Conservation (phyloP, 2,797 vertebrate species). For the Monodelphis domestica region DNA sequence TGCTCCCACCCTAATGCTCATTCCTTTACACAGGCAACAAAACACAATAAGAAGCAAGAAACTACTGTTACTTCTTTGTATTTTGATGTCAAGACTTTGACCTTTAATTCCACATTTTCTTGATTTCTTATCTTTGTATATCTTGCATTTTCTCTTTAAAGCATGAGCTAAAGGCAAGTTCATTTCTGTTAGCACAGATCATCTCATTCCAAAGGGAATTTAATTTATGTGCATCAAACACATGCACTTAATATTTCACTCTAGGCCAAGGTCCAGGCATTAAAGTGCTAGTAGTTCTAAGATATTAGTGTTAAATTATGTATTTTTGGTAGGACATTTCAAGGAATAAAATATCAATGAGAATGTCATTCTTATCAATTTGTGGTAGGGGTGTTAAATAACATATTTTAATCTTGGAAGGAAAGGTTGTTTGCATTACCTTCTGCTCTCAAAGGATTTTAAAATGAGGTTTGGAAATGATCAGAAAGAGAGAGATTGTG, state of each 20-base stretch:
- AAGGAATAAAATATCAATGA: conserved; percentile 64
- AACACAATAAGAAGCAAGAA: conserved; percentile 9
- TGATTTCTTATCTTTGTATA: neutral
- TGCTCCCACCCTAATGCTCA: neutral
- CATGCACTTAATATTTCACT: conserved; percentile 55
- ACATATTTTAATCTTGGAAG: conserved; percentile 60
- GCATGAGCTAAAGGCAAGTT: conserved; percentile 39
- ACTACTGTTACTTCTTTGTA: neutral
- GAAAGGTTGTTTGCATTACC: conserved; percentile 26
- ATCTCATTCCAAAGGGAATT: conserved; percentile 60
- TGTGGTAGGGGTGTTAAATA: conserved; percentile 45
- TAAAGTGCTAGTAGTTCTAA: conserved; percentile 58
- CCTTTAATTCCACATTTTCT: conserved; percentile 7
- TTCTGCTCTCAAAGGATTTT: conserved; percentile 29
- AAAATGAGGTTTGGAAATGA: conserved; percentile 55
- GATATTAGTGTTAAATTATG: conserved; percentile 61
- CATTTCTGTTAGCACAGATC: conserved; percentile 42
- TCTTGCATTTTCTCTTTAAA: conserved; percentile 31
- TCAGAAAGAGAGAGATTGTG: neutral
- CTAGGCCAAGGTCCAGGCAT: conserved; percentile 28
- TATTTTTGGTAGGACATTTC: conserved; percentile 14
- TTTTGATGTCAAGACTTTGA: conserved; percentile 43
- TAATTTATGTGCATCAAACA: conserved; percentile 57
- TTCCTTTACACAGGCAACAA: conserved; percentile 19
- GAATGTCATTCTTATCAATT: conserved; percentile 58